Conservation (phyloP, 2,113 vertebrate species). For the Scolopax mira region DNA sequence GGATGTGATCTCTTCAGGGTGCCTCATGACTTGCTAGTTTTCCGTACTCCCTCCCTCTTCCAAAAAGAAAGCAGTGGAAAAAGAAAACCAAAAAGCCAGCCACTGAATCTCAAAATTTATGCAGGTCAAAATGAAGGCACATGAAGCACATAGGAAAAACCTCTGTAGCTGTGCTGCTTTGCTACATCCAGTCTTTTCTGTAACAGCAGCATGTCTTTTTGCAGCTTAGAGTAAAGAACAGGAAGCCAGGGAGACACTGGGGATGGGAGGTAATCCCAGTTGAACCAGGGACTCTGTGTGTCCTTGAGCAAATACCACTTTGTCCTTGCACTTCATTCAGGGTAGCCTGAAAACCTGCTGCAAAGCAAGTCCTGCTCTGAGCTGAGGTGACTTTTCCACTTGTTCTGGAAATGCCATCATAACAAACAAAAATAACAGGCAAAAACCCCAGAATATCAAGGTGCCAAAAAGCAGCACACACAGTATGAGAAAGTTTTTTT, state of each 20-base stretch:
- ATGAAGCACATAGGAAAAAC: neutral
- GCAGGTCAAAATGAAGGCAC: neutral
- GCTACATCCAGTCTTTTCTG: neutral
- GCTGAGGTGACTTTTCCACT: neutral
- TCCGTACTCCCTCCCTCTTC: neutral
- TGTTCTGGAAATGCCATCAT: neutral
- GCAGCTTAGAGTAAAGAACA: neutral
- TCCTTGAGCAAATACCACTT: slow-evolving; percentile 35
- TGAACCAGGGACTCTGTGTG: neutral
- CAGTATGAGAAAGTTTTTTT: neutral
- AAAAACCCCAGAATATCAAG: neutral
- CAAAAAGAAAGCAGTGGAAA: neutral
- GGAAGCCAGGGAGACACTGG: neutral
- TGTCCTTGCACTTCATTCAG: neutral
- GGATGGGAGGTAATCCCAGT: neutral
- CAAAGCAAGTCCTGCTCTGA: neutral
- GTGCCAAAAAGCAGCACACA: neutral
- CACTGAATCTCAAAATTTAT: neutral
- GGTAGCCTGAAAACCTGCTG: slow-evolving; percentile 1
- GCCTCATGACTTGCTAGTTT: neutral
- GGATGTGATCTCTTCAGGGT: neutral
- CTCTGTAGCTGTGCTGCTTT: neutral
- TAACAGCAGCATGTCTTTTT: neutral
- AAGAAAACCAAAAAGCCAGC: neutral
- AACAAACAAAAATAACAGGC: neutral